These are phyloP conservation scores for Erpetoichthys calabaricus DNA, from an alignment of 2,797 vertebrate genomes.

Conservation along the genomic window DNA sequence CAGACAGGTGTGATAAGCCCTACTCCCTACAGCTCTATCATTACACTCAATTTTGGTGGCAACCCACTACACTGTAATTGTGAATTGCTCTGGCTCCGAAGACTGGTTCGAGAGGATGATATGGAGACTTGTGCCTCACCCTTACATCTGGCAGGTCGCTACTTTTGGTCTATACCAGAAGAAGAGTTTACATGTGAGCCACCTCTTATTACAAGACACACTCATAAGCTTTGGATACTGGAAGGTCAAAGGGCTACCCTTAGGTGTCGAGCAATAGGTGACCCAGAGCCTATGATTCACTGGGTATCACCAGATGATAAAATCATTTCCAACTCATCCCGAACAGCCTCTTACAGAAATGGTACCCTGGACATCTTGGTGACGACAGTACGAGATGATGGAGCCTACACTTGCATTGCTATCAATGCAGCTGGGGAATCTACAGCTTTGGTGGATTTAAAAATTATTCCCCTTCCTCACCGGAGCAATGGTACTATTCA, in stretches of 20 bases:
- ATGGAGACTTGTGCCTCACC: constrained; percentile 87
- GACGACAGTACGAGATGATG: constrained; percentile 66
- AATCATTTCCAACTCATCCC: constrained; percentile 70
- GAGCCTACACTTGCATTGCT: constrained; percentile 75
- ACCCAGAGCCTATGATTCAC: constrained; percentile 72
- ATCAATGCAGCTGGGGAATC: constrained; percentile 81
- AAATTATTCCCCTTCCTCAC: constrained; percentile 76
- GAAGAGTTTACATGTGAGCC: constrained; percentile 86
- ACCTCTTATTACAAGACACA: constrained; percentile 80
- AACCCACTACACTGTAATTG: constrained; percentile 89
- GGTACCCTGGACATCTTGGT: constrained; percentile 77
- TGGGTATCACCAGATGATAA: constrained; percentile 85
- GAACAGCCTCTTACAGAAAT: constrained; percentile 69
- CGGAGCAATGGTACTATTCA: constrained; percentile 36
- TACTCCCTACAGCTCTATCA: constrained; percentile 60
- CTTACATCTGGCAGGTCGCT: constrained; percentile 59
- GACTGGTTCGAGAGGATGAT: constrained; percentile 68
- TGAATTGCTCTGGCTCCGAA: constrained; percentile 73
- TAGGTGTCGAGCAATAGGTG: constrained; percentile 72
- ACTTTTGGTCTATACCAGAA: constrained; percentile 84
- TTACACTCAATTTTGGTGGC: constrained; percentile 73
- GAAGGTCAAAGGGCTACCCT: constrained; percentile 77
- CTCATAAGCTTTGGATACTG: constrained; percentile 75
- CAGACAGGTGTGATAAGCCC: constrained; percentile 70
- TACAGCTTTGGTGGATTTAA: constrained; percentile 67